Percentiles rank a stretch among this genome's conserved stretches.
Conservation (phyloP, 1,140 invertebrate species). For the Argopecten irradians region DNA sequence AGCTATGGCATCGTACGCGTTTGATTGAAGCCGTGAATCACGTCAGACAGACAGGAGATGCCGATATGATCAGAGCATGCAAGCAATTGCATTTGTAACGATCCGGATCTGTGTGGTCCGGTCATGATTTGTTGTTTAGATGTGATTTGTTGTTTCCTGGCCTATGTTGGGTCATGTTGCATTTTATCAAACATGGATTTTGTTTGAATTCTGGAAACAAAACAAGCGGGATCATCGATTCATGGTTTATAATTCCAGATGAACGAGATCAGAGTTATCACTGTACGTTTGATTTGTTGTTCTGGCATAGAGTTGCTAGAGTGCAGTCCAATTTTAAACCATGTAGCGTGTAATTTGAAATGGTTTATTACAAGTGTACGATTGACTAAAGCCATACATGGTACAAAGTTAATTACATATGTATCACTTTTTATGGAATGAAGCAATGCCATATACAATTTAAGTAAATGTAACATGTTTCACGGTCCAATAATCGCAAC, state of each 20-base stretch:
- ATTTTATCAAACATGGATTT: not conserved
- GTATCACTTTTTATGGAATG: too few relatives aligned
- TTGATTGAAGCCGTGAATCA: not conserved
- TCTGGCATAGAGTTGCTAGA: not conserved
- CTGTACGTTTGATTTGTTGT: not conserved
- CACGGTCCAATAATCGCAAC: too few relatives aligned
- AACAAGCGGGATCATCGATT: not conserved
- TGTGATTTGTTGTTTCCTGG: slow-evolving; percentile 14
- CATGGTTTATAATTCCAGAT: not conserved
- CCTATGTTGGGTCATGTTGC: slow-evolving; percentile 4
- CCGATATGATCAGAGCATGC: slow-evolving; percentile 14
- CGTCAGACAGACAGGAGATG: not conserved
- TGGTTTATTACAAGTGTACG: not conserved
- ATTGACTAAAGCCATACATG: not conserved
- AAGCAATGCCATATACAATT: too few relatives aligned
- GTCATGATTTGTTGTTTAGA: not conserved
- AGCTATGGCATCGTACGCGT: not conserved
- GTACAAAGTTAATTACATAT: too few relatives aligned
- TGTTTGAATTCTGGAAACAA: not conserved
- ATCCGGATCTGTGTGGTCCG: not conserved
- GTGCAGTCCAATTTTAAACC: not conserved
- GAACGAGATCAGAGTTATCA: not conserved
- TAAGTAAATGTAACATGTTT: too few relatives aligned
- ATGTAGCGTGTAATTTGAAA: not conserved
- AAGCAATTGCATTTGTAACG: slow-evolving; percentile 21